phyloP scores from a whole-genome alignment of 92 coral and sea anemone species.

The Heliopora coerulea region DNA sequence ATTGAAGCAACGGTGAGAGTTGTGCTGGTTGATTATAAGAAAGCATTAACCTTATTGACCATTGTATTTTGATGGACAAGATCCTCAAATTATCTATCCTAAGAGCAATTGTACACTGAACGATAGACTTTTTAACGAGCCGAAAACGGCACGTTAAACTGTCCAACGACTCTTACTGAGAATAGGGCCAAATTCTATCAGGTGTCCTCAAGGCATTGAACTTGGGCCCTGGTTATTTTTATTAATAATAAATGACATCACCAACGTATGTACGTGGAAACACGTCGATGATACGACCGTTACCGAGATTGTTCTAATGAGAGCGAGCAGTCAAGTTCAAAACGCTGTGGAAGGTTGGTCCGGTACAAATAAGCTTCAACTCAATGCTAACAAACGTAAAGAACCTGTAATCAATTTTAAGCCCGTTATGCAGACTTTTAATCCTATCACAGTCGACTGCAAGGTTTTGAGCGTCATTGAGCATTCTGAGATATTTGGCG shows the following conservation, averaged over 20 bases:
- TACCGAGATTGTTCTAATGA: constrained; percentile 1
- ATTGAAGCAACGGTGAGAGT: constrained; percentile 8
- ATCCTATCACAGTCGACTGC: constrained; percentile 2
- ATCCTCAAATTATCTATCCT: constrained; percentile 4
- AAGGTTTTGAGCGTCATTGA: constrained; percentile 16
- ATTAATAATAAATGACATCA: constrained; percentile 14
- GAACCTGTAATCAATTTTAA: constrained; percentile 25
- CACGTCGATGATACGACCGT: constrained; percentile 26
- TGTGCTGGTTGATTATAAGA: constrained; percentile 9
- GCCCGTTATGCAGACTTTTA: constrained; percentile 1
- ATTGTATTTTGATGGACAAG: background rate
- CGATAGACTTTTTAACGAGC: background rate
- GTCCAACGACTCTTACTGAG: background rate
- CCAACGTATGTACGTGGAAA: background rate
- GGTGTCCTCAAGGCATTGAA: constrained; percentile 29
- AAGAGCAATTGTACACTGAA: constrained; percentile 9
- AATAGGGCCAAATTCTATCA: constrained; percentile 10
- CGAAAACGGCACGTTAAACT: constrained; percentile 15
- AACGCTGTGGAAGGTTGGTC: constrained; percentile 31
- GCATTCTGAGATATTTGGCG: constrained; percentile 11
- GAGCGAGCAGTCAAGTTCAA: constrained; percentile 1
- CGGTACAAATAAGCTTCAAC: constrained; percentile 18
- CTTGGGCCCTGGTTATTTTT: constrained; percentile 24
- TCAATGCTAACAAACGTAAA: constrained; percentile 39
- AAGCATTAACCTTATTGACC: constrained; percentile 22